Evolutionary conservation across 2,888 invertebrate species (phyloP).

Genomic region (Phyllotreta cruciferae): DNA sequence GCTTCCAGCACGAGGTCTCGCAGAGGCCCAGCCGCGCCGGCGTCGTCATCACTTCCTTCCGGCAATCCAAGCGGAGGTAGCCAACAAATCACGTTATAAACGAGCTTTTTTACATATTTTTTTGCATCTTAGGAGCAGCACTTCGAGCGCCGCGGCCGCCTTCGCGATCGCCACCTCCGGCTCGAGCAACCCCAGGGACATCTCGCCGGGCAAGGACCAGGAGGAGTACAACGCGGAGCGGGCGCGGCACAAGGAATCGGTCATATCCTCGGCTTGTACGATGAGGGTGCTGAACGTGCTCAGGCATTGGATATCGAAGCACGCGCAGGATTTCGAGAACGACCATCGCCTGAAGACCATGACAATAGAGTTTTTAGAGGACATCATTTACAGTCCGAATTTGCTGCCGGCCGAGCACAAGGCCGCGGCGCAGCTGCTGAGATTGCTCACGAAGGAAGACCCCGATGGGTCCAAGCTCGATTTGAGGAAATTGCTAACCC

Average conservation of each 20-base stretch:
- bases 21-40: conserved; percentile 78
- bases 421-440: conserved; percentile 81
- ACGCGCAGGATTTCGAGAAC: conserved; percentile 86
- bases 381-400: conserved; percentile 83
- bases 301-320: conserved; percentile 91
- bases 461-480: conserved; percentile 71
- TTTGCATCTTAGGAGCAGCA: conserved; percentile 72
- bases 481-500: conserved; percentile 71
- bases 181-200: conserved; percentile 81
- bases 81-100: background rate
- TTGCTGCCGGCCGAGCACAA: conserved; percentile 88
- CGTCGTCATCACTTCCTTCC: conserved; percentile 88
- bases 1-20: conserved; percentile 68
- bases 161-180: conserved; percentile 92
- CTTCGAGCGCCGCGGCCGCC: conserved; percentile 86
- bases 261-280: conserved; percentile 91
- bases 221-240: conserved; percentile 61
- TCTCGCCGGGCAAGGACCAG: conserved; percentile 58
- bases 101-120: conserved; percentile 3
- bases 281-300: conserved; percentile 91
- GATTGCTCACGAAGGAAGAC: conserved; percentile 80
- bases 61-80: conserved; percentile 86
- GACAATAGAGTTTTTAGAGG: conserved; percentile 87
- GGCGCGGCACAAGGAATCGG: conserved; percentile 71
- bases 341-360: conserved; percentile 76